Percentiles rank a stretch among this genome's conserved stretches.
Evolutionary conservation across 2,797 vertebrate species (phyloP).

Genomic region (Tenualosa ilisha): DNA sequence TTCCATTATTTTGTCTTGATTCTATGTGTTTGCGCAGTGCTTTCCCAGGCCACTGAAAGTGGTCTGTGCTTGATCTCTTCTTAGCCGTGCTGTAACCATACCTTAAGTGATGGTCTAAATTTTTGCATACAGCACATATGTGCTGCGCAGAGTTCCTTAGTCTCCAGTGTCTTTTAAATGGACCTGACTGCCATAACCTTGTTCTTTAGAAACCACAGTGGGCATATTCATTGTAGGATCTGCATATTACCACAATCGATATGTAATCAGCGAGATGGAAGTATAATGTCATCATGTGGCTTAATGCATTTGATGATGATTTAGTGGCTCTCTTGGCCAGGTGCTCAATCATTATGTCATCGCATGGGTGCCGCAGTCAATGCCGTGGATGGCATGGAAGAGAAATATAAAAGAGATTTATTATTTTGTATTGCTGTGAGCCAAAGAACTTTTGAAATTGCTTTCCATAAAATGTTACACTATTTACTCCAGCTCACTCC

Average conservation of each 20-base stretch:
- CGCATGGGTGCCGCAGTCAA: not conserved
- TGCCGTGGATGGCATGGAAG: not conserved
- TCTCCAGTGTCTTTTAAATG: slow-evolving; percentile 14
- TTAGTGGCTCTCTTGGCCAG: slow-evolving; percentile 6
- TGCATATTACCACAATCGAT: slow-evolving; percentile 33
- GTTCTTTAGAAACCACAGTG: slow-evolving; percentile 7
- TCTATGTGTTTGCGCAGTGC: not conserved
- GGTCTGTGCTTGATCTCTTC: not conserved
- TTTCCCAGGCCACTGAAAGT: not conserved
- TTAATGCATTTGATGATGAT: slow-evolving; percentile 33
- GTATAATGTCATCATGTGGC: slow-evolving; percentile 13
- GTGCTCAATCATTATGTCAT: slow-evolving; percentile 21
- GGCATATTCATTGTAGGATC: slow-evolving; percentile 23
- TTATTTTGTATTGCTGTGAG: slow-evolving; percentile 2
- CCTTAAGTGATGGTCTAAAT: not conserved
- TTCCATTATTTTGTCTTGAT: not conserved
- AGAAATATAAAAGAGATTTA: slow-evolving; percentile 14
- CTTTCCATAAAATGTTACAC: slow-evolving; percentile 12
- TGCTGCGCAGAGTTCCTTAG: not conserved
- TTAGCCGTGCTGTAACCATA: not conserved
- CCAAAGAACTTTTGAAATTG: slow-evolving; percentile 6
- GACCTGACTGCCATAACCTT: not conserved
- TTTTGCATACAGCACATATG: not conserved
- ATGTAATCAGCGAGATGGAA: slow-evolving; percentile 42
- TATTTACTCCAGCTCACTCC: not conserved